phyloP scores from a whole-genome alignment of 2,113 vertebrate species.

The Phoenicopterus ruber region DNA sequence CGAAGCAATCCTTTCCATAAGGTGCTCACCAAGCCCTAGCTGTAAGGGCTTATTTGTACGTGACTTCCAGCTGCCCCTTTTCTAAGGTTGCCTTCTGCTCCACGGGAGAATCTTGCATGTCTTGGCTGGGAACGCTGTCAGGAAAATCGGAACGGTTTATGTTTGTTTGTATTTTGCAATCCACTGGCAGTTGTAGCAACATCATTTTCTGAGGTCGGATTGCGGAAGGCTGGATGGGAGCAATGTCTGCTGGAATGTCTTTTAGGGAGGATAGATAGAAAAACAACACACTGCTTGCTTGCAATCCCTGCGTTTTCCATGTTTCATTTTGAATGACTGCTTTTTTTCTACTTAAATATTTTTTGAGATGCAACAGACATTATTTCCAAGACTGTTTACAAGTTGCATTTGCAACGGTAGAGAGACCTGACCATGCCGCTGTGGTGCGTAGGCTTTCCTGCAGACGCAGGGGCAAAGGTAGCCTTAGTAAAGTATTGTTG shows the following conservation, averaged over 20 bases:
- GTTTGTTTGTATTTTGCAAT: slow-evolving; percentile 6
- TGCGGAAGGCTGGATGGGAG: not conserved
- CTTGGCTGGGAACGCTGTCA: not conserved
- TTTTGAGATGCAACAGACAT: not conserved
- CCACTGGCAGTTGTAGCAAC: not conserved
- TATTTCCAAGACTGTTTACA: not conserved
- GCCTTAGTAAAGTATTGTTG: not conserved
- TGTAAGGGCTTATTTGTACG: not conserved
- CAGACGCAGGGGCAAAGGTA: not conserved
- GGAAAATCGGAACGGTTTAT: not conserved
- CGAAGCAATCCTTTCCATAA: not conserved
- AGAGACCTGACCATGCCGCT: not conserved
- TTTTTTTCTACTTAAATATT: not conserved
- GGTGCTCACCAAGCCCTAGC: not conserved
- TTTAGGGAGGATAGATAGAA: not conserved
- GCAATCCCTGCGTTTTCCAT: not conserved
- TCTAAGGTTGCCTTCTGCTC: not conserved
- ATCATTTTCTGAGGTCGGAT: not conserved
- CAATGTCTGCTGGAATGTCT: not conserved
- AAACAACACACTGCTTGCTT: not conserved
- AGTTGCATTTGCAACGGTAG: not conserved
- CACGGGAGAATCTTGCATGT: not conserved
- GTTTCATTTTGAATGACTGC: not conserved
- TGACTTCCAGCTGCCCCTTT: not conserved
- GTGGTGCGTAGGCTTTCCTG: not conserved